Base-by-base conservation (phyloP, 2,888 invertebrate species). In the Limnephilus lunatus region DNA sequence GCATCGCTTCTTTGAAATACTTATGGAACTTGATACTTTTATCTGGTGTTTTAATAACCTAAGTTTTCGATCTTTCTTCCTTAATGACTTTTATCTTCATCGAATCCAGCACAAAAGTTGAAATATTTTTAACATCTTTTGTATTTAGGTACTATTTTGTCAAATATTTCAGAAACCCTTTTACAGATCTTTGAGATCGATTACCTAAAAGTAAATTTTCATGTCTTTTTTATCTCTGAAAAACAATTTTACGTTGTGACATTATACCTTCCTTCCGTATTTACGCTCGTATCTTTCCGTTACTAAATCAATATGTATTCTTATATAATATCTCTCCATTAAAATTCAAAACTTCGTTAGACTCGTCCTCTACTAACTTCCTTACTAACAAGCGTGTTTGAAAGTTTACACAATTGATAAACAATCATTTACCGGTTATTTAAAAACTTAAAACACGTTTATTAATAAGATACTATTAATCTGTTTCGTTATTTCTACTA, bases 1-100 rank as follows among this genome's bases (percentile, higher is more conserved):
- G 44, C 14, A 86, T 86, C 48, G 44, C 86, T 48, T 86, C 48
- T 39, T 44, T 25, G 86, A 39, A 39, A 86, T 86, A n/a, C n/a
- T 86, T 86, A 30, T n/a, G 86, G 44, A 44, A n/a, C 39, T 48
- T 30, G n/a, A 86, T 83, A 86, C 86, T 86, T 86, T 30, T 44
- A 86, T 86, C 86, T 44, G 89, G 19, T 89, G 14, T 89, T 89
- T 80, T 68, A 89, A 89, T 89, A 89, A 68, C 44, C 44, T 48
- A n/a, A 86, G n/a, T 86, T 86, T 86, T 30, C n/a, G 44, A 44
- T n/a, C 44, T n/a, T 86, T 48, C 86, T n/a, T 44, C n/a, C 12
- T 39, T 86, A 86, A 86, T 86, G 86, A 48, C 39, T 86, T 48
- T 86, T 44, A 86, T 86, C 86, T 86, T 25, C 30, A 83, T 35